Conservation (phyloP, 2,888 invertebrate genomes). For the Thera obeliscata region DNA sequence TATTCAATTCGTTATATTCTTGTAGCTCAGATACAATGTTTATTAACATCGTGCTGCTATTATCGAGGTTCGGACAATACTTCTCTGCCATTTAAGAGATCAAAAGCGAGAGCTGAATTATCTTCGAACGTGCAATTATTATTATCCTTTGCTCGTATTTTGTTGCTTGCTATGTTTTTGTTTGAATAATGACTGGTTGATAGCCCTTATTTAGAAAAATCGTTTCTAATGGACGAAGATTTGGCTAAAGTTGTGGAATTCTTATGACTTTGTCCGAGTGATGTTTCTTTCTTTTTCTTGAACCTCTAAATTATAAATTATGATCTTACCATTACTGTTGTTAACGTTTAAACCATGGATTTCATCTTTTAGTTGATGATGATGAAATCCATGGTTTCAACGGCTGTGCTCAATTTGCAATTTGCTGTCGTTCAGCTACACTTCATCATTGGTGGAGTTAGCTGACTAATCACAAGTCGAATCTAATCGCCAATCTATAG, state of each 20-base stretch:
- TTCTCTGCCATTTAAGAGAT: constrained; percentile 23
- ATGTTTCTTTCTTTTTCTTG: no score
- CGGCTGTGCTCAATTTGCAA: no score
- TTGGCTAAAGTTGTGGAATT: background rate
- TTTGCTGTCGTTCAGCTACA: background rate
- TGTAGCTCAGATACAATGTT: background rate
- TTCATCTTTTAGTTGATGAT: no score
- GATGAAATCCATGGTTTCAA: no score
- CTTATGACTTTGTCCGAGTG: no score
- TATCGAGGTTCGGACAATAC: constrained; percentile 19
- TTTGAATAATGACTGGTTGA: constrained; percentile 1
- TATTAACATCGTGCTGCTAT: constrained; percentile 17
- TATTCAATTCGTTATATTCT: no score
- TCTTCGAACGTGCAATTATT: constrained; percentile 22
- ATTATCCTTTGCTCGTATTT: constrained; percentile 6
- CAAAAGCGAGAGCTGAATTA: constrained; percentile 25
- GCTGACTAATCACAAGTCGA: constrained; percentile 24
- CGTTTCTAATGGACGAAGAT: background rate
- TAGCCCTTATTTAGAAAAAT: background rate
- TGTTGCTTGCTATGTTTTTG: constrained; percentile 13
- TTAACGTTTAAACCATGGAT: background rate
- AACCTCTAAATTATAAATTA: no score
- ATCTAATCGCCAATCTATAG: constrained; percentile 32
- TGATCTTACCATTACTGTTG: background rate
- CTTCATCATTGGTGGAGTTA: constrained; percentile 3